Evolutionary conservation across 92 coral and sea anemone genomes (phyloP).

Genomic region (Pocillopora grandis): DNA sequence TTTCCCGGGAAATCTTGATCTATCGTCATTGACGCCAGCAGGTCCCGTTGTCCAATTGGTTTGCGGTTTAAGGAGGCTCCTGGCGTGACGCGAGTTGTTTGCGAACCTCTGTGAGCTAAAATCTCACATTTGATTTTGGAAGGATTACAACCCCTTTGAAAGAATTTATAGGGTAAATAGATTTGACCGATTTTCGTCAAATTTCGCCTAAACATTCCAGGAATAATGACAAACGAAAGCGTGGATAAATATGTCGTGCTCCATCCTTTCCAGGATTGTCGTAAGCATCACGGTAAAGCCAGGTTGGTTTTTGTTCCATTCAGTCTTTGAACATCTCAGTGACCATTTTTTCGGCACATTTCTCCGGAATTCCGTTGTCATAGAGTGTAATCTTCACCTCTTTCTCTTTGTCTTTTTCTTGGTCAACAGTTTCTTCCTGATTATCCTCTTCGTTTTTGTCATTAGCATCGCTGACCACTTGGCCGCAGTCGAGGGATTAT

Average conservation of each 20-base stretch:
- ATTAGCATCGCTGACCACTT: background rate
- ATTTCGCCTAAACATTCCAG: background rate
- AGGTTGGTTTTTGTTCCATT: background rate
- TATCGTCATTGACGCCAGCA: no score
- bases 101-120: no score
- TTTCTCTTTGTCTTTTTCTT: background rate
- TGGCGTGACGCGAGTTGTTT: no score
- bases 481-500: no score
- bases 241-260: background rate
- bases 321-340: background rate
- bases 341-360: background rate
- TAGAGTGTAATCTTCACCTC: background rate
- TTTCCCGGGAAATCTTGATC: no score
- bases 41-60: no score
- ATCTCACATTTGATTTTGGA: no score
- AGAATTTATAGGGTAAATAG: no score
- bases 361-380: background rate
- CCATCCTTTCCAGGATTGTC: constrained; percentile 13
- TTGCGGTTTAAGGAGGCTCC: no score
- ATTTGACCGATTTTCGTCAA: background rate
- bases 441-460: background rate
- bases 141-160: no score
- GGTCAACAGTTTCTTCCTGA: background rate
- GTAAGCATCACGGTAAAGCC: constrained; percentile 2
- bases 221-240: no score